phyloP scores from a whole-genome alignment of 2,888 invertebrate genomes.

The Epinotia demarniana region DNA sequence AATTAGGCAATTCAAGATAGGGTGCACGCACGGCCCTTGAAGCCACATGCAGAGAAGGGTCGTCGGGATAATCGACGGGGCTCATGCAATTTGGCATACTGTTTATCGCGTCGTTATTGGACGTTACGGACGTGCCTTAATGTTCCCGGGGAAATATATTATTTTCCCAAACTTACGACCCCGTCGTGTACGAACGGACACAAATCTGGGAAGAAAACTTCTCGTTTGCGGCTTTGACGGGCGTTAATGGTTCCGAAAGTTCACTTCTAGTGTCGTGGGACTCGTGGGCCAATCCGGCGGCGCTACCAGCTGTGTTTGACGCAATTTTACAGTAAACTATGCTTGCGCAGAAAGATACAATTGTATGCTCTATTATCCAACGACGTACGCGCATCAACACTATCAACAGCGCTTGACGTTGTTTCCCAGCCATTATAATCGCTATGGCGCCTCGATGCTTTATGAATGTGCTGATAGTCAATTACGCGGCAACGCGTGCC shows the following conservation, averaged over 20 bases:
- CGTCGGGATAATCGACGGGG: constrained; percentile 62
- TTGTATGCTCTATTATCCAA: constrained; percentile 20
- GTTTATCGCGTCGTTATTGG: constrained; percentile 52
- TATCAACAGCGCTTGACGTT: constrained; percentile 2
- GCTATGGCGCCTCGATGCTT: constrained; percentile 39
- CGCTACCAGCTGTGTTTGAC: constrained; percentile 53
- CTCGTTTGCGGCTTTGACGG: constrained; percentile 37
- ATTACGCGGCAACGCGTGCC: constrained; percentile 20
- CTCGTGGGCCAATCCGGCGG: constrained; percentile 47
- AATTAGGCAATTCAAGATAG: constrained; percentile 76
- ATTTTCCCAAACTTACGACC: constrained; percentile 54
- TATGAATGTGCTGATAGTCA: constrained; percentile 24
- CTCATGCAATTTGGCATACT: constrained; percentile 62
- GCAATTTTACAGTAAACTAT: constrained; percentile 50
- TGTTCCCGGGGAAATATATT: constrained; percentile 55
- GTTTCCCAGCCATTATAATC: constrained; percentile 14
- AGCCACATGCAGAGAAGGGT: constrained; percentile 59
- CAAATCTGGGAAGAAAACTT: constrained; percentile 36
- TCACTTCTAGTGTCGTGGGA: constrained; percentile 27
- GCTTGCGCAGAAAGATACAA: constrained; percentile 43
- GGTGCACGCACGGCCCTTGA: constrained; percentile 62
- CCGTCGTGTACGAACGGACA: constrained; percentile 49
- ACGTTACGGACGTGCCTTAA: constrained; percentile 50
- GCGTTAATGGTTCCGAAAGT: constrained; percentile 45
- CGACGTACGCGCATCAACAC: background rate